Conservation (phyloP, 2,113 vertebrate species). For the Cebidichthys violaceus region DNA sequence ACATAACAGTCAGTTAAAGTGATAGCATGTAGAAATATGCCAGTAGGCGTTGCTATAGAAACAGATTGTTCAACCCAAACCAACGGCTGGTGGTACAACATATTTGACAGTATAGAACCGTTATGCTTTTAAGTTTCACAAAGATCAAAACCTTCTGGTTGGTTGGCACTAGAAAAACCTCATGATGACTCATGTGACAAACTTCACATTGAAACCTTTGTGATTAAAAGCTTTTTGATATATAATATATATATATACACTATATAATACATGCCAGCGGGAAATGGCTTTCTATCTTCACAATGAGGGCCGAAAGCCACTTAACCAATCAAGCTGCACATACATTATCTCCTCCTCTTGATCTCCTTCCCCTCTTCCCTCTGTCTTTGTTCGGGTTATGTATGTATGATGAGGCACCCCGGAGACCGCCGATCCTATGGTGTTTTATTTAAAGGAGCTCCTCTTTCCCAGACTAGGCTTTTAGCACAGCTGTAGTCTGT, state of each 20-base stretch:
- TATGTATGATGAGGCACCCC: conserved; percentile 50
- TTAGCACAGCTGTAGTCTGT: conserved; percentile 76
- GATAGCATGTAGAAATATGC: background rate
- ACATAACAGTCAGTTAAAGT: background rate
- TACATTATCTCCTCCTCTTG: conserved; percentile 25
- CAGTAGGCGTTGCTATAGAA: conserved; percentile 19
- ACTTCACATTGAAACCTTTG: background rate
- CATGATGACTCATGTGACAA: background rate
- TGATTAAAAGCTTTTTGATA: conserved; percentile 1
- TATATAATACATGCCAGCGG: background rate
- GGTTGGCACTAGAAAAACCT: background rate
- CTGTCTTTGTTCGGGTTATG: conserved; percentile 49
- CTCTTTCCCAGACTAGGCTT: conserved; percentile 67
- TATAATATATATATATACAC: background rate
- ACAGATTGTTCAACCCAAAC: background rate
- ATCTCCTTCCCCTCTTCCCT: conserved; percentile 32
- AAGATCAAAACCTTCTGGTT: background rate
- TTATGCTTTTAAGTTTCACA: background rate
- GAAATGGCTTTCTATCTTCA: conserved; percentile 9
- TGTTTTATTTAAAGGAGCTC: conserved; percentile 80
- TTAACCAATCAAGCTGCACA: conserved; percentile 27
- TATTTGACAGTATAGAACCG: background rate
- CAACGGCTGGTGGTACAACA: background rate
- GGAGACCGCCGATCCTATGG: conserved; percentile 42
- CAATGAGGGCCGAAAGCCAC: conserved; percentile 20